A percentile compares a stretch with the other conserved stretches of the same genome.
Evolutionary conservation across 2,888 invertebrate genomes (phyloP).

Genomic region (Chloroclysta siterata): DNA sequence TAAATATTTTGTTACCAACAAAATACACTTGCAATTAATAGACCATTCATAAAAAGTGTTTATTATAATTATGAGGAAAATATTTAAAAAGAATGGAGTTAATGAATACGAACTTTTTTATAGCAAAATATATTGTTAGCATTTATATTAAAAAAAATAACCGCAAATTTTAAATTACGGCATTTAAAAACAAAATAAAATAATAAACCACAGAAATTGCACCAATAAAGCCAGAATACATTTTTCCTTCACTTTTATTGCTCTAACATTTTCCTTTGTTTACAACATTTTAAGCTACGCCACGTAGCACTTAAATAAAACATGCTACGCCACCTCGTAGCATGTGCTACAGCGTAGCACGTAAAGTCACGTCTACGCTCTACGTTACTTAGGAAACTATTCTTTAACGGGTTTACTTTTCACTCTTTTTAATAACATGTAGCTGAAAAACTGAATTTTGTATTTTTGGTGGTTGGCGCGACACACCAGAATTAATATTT

Average conservation of each 20-base stretch:
- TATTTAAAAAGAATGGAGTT: too few relatives aligned
- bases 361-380: constrained; percentile 12
- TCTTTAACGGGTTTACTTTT: not conserved
- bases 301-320: constrained; percentile 19
- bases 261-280: constrained; percentile 2
- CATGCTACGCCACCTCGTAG: constrained; percentile 14
- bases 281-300: constrained; percentile 8
- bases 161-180: not conserved
- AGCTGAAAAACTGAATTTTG: too few relatives aligned
- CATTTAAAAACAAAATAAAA: not conserved
- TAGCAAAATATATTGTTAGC: too few relatives aligned
- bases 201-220: not conserved
- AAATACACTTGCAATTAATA: too few relatives aligned
- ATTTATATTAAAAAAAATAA: not conserved
- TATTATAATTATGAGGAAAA: too few relatives aligned
- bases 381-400: constrained; percentile 18
- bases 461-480: too few relatives aligned
- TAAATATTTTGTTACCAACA: too few relatives aligned
- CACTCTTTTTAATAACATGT: not conserved
- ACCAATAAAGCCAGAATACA: not conserved
- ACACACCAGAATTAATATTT: too few relatives aligned
- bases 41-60: too few relatives aligned
- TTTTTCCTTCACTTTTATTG: not conserved
- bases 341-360: constrained; percentile 29
- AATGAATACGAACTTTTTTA: too few relatives aligned